phyloP scores from a whole-genome alignment of 2,113 vertebrate genomes.

The Rhinogobius similis region DNA sequence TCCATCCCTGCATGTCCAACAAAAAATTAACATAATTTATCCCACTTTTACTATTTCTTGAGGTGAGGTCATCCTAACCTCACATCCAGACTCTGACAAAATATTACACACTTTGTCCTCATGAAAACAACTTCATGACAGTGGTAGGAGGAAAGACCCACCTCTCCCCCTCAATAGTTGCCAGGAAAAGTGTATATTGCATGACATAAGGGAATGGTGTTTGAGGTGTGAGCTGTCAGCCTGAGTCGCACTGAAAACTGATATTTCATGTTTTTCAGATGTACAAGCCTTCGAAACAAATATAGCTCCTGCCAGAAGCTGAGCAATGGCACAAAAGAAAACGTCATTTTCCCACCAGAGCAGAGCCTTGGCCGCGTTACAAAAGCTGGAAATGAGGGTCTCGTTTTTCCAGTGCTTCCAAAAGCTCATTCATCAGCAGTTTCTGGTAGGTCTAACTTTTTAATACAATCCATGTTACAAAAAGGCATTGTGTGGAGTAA shows the following conservation, averaged over 20 bases:
- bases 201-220: conserved; percentile 26
- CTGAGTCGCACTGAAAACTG: conserved; percentile 31
- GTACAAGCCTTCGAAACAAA: conserved; percentile 69
- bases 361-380: conserved; percentile 59
- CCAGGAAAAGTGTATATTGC: conserved; percentile 16
- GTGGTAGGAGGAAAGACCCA: conserved; percentile 6
- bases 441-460: conserved; percentile 43
- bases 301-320: conserved; percentile 68
- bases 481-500: conserved; percentile 14
- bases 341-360: conserved; percentile 48
- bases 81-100: conserved; percentile 3
- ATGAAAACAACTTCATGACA: conserved; percentile 19
- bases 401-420: conserved; percentile 54
- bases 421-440: conserved; percentile 60
- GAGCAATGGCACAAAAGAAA: conserved; percentile 62
- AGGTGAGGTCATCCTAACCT: background rate
- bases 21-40: background rate
- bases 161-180: conserved; percentile 12
- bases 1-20: background rate
- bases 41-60: background rate
- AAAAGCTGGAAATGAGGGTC: conserved; percentile 51
- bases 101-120: conserved; percentile 24
- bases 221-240: conserved; percentile 24
- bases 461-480: conserved; percentile 33
- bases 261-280: conserved; percentile 68